Conservation (phyloP, 1,140 invertebrate genomes). For the Sminthurinus signatus region DNA sequence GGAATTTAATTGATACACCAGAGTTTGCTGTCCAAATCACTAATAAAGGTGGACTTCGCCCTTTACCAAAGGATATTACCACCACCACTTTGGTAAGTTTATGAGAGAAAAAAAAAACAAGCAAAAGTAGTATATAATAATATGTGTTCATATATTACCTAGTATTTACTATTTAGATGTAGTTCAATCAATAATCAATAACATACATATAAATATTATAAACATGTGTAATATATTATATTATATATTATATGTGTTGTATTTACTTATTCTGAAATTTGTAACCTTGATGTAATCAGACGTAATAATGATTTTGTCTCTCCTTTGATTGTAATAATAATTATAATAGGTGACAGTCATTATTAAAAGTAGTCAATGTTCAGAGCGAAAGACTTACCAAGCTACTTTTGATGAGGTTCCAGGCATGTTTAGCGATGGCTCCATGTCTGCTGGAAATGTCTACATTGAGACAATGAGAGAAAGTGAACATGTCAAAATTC, state of each 20-base stretch:
- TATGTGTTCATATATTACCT: no score
- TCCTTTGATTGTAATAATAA: no score
- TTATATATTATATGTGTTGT: not conserved
- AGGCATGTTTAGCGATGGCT: slow-evolving; percentile 39
- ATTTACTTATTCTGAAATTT: not conserved
- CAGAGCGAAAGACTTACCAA: slow-evolving; percentile 39
- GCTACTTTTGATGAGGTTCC: slow-evolving; percentile 39
- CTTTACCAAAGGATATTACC: slow-evolving; percentile 39
- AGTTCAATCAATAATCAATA: no score
- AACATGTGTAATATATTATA: no score
- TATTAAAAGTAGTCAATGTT: slow-evolving; percentile 38
- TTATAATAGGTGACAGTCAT: slow-evolving; percentile 41
- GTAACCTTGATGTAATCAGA: no score
- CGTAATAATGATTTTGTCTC: no score
- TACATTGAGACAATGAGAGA: slow-evolving; percentile 35
- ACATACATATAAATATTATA: no score
- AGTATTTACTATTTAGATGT: no score
- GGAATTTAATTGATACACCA: slow-evolving; percentile 36
- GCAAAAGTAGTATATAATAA: no score
- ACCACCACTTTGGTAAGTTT: slow-evolving; percentile 40
- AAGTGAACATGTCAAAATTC: slow-evolving; percentile 39
- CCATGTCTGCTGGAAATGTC: slow-evolving; percentile 33
- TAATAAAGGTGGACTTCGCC: slow-evolving; percentile 35
- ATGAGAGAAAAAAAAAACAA: not conserved
- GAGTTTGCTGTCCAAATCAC: slow-evolving; percentile 41